Evolutionary conservation across 2,797 vertebrate species (phyloP).

Genomic region (Enteromius anoplus): DNA sequence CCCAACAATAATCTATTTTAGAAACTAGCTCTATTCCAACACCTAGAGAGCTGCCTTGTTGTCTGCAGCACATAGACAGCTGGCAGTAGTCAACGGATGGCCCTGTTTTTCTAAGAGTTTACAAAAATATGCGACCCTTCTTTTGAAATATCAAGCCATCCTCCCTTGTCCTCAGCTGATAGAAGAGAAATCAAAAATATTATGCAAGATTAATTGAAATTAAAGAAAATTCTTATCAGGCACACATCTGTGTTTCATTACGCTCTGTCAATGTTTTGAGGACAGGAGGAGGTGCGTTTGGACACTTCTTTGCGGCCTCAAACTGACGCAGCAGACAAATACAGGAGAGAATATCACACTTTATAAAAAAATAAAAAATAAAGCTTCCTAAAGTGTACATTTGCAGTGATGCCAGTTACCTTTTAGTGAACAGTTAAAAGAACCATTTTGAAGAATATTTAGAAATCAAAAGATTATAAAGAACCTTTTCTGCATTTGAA

Average conservation of each 20-base stretch:
- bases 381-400: not conserved
- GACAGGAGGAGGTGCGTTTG: slow-evolving; percentile 26
- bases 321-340: slow-evolving; percentile 32
- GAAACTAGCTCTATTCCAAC: slow-evolving; percentile 1
- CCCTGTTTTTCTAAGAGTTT: not conserved
- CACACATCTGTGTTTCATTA: slow-evolving; percentile 20
- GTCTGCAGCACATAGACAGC: not conserved
- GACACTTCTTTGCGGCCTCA: slow-evolving; percentile 28
- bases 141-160: slow-evolving; percentile 4
- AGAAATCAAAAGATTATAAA: not conserved
- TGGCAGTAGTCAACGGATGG: not conserved
- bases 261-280: not conserved
- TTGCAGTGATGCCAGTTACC: not conserved
- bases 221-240: slow-evolving; percentile 26
- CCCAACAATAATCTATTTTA: slow-evolving; percentile 31
- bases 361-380: not conserved
- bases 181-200: not conserved
- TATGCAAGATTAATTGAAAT: not conserved
- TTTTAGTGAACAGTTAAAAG: not conserved
- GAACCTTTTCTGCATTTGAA: not conserved
- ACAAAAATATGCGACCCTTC: slow-evolving; percentile 8
- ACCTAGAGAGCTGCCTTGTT: not conserved
- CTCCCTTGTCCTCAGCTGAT: not conserved
- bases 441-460: not conserved
- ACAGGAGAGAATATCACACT: slow-evolving; percentile 52